These are phyloP conservation scores for Drosophila percnosoma DNA, from an alignment of 2,888 invertebrate species.

Conservation along the genomic window DNA sequence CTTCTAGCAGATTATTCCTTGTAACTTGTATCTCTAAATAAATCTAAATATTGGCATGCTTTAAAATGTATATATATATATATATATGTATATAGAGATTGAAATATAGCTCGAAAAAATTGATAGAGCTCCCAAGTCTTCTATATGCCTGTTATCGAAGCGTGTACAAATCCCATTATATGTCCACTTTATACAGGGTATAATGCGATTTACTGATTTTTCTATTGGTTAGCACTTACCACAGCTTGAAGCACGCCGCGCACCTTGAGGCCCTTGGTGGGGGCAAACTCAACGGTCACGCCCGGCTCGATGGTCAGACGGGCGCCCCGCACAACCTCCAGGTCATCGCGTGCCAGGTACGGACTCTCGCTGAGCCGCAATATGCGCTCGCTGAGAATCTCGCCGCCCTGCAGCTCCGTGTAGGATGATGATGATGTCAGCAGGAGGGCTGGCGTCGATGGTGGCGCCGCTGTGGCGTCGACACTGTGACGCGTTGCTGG, in stretches of 20 bases:
- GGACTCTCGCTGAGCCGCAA: constrained; percentile 87
- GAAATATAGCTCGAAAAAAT: too few species aligned
- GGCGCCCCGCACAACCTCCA: constrained; percentile 91
- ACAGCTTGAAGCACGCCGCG: constrained; percentile 94
- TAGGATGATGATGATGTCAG: constrained; percentile 66
- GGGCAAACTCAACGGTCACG: constrained; percentile 94
- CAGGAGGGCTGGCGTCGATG: constrained; percentile 61
- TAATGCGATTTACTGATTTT: constrained; percentile 18
- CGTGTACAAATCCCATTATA: background rate
- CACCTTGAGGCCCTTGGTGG: constrained; percentile 96
- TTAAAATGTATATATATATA: background rate
- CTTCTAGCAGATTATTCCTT: background rate
- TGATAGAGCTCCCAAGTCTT: background rate
- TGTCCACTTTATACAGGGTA: constrained; percentile 9
- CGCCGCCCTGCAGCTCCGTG: constrained; percentile 83
- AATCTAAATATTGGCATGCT: background rate
- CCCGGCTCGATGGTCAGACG: constrained; percentile 95
- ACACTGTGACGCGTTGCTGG: constrained; percentile 67
- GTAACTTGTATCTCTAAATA: background rate
- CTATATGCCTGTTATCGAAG: background rate
- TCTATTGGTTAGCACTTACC: constrained; percentile 87
- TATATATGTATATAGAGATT: background rate
- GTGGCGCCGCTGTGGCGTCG: constrained; percentile 72
- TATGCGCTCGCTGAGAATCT: constrained; percentile 82
- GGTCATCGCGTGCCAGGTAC: constrained; percentile 91